phyloP scores from a whole-genome alignment of 2,113 vertebrate species.

The Sphyrna mokarran region DNA sequence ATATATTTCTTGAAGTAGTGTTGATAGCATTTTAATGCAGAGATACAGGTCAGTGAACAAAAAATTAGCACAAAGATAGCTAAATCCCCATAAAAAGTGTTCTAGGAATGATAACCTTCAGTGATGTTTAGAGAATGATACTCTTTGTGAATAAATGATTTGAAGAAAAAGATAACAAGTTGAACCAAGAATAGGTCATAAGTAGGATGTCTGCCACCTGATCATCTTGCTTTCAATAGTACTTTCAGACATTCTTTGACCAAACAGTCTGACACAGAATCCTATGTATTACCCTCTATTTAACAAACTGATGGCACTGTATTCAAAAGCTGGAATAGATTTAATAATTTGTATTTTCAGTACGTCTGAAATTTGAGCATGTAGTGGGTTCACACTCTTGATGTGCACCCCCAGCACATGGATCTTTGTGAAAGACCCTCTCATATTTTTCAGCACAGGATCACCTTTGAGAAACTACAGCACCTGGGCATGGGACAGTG shows the following conservation, averaged over 20 bases:
- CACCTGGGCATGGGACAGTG: constrained; percentile 89
- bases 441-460: constrained; percentile 9
- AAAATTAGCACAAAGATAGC: not conserved
- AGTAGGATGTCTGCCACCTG: not conserved
- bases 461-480: not conserved
- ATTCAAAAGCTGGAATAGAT: not conserved
- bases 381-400: not conserved
- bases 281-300: not conserved
- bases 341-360: not conserved
- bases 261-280: not conserved
- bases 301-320: not conserved
- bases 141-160: not conserved
- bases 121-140: not conserved
- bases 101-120: not conserved
- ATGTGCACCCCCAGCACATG: not conserved
- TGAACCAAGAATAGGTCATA: not conserved
- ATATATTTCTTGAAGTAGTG: not conserved
- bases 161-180: not conserved
- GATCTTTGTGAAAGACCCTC: not conserved
- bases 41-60: not conserved
- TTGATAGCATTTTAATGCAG: not conserved
- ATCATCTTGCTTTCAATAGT: not conserved
- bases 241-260: not conserved
- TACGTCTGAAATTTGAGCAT: not conserved
- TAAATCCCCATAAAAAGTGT: not conserved